These are phyloP conservation scores for Meloidogyne hapla DNA, from an alignment of 1,140 invertebrate genomes.

Conservation along the genomic window DNA sequence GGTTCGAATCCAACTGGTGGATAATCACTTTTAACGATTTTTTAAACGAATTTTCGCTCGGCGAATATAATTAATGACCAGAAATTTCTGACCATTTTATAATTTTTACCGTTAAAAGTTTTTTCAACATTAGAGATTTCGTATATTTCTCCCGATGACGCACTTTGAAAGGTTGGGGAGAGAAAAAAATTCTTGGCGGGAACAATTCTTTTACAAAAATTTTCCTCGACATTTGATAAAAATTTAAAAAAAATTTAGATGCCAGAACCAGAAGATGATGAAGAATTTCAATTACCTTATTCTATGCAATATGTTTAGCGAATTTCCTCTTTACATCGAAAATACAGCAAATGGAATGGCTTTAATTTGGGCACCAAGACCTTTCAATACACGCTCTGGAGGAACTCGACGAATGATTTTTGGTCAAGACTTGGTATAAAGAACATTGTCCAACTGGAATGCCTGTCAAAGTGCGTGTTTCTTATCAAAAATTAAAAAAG, in stretches of 20 bases:
- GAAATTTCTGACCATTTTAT: too few species aligned
- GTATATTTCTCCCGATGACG: too few species aligned
- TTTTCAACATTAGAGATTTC: too few species aligned
- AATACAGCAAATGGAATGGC: constrained; percentile 99
- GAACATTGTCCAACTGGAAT: constrained; percentile 97
- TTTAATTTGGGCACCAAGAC: constrained; percentile 93
- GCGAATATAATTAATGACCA: too few species aligned
- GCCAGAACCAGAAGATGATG: constrained; percentile 73
- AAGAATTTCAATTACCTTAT: constrained; percentile 88
- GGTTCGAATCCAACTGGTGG: too few species aligned
- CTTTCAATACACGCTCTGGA: constrained; percentile 91
- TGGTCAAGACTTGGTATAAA: constrained; percentile 91
- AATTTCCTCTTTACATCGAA: constrained; percentile 75
- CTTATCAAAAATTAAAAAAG: constrained; percentile 96
- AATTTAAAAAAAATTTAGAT: constrained; percentile 43
- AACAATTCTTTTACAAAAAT: too few species aligned
- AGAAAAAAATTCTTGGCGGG: too few species aligned
- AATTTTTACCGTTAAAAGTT: too few species aligned
- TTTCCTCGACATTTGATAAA: too few species aligned
- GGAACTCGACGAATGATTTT: constrained; percentile 77
- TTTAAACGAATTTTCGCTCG: too few species aligned
- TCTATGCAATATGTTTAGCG: constrained; percentile 83
- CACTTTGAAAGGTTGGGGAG: too few species aligned
- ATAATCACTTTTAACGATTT: too few species aligned
- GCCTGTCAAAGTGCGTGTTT: constrained; percentile 97